Evolutionary conservation across 2,113 vertebrate genomes (phyloP).

Genomic region (Bostrychus sinensis): DNA sequence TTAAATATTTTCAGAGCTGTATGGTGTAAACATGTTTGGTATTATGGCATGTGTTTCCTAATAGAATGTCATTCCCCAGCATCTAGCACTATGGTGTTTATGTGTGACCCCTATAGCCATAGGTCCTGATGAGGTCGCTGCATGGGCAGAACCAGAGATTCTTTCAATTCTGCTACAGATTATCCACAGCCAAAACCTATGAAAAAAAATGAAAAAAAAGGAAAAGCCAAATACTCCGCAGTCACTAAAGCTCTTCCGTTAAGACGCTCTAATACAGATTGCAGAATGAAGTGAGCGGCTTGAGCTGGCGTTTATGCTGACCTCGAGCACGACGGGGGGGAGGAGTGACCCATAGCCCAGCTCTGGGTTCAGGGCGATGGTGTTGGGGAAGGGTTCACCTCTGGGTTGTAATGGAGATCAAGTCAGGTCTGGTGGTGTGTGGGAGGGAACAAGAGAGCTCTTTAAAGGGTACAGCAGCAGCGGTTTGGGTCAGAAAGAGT

Average conservation of each 20-base stretch:
- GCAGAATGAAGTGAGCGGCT: slow-evolving; percentile 41
- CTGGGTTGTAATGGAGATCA: slow-evolving; percentile 59
- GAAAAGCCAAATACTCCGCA: slow-evolving; percentile 28
- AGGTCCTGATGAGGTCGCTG: slow-evolving; percentile 38
- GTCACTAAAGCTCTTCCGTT: slow-evolving; percentile 56
- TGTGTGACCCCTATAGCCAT: slow-evolving; percentile 43
- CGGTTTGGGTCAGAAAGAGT: slow-evolving; percentile 51
- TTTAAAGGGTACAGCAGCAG: slow-evolving; percentile 43
- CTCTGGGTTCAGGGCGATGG: slow-evolving; percentile 18
- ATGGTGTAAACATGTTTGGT: no score
- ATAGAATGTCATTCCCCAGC: no score
- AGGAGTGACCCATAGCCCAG: slow-evolving; percentile 16
- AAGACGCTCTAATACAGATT: slow-evolving; percentile 69
- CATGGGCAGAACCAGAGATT: slow-evolving; percentile 50
- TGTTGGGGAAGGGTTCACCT: slow-evolving; percentile 47
- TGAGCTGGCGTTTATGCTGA: slow-evolving; percentile 54
- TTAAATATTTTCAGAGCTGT: no score
- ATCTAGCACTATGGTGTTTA: no score
- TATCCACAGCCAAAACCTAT: slow-evolving; percentile 46
- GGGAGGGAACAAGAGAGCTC: slow-evolving; percentile 54
- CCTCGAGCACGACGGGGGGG: slow-evolving; percentile 39
- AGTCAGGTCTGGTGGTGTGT: slow-evolving; percentile 44
- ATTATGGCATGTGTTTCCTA: no score
- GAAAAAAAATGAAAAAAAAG: slow-evolving; percentile 2
- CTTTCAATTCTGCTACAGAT: slow-evolving; percentile 43